A percentile compares a stretch with the other conserved stretches of the same genome.
These are phyloP conservation scores for Meghimatium bilineatum DNA, from an alignment of 2,888 invertebrate species.

Conservation along the genomic window DNA sequence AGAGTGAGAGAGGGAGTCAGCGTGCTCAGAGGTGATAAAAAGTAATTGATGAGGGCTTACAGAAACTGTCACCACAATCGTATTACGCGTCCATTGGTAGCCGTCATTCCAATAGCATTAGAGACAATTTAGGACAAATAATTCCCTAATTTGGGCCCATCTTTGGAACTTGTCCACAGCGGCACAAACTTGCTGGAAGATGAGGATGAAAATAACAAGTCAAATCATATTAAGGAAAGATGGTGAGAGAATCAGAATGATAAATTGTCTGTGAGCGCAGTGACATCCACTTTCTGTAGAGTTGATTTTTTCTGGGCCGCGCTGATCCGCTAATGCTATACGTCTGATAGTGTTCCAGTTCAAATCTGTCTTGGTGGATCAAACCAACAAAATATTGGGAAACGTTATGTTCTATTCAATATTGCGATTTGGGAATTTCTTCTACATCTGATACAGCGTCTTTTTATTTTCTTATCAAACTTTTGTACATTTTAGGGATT, in stretches of 20 bases:
- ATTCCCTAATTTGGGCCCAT: slow-evolving; percentile 39
- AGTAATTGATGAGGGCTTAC: slow-evolving; percentile 45
- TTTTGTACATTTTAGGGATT: no score
- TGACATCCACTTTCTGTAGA: background rate
- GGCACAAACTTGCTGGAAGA: slow-evolving; percentile 7
- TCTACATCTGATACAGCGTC: no score
- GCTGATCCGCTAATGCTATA: no score
- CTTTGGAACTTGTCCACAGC: slow-evolving; percentile 12
- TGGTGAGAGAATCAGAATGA: slow-evolving; percentile 18
- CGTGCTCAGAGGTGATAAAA: slow-evolving; percentile 32
- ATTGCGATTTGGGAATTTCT: no score
- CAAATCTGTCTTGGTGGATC: no score
- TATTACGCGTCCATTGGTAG: slow-evolving; percentile 42
- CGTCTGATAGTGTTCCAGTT: no score
- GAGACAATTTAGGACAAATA: slow-evolving; percentile 46
- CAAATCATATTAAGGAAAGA: slow-evolving; percentile 44
- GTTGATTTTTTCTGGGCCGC: no score
- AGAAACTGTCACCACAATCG: slow-evolving; percentile 43
- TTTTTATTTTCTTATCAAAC: no score
- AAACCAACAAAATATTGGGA: no score
- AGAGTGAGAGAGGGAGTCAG: slow-evolving; percentile 16
- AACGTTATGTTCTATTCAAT: no score
- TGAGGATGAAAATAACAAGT: slow-evolving; percentile 38
- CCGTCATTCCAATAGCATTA: slow-evolving; percentile 34
- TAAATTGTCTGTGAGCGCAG: slow-evolving; percentile 10